Evolutionary conservation across 2,888 invertebrate genomes (phyloP).

Genomic region (Athalia rosae): DNA sequence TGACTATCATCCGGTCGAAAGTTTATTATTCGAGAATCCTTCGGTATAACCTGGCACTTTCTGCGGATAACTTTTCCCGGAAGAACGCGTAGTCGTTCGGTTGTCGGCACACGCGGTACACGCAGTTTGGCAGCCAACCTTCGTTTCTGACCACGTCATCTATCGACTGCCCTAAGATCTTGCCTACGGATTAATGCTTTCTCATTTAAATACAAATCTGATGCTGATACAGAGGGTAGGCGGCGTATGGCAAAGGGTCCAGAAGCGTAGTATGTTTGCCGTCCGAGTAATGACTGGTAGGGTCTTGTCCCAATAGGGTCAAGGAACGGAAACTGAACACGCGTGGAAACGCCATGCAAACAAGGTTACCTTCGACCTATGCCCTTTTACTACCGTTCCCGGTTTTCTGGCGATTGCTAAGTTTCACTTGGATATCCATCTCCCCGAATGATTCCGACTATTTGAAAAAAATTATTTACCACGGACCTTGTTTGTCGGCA

Average conservation of each 20-base stretch:
- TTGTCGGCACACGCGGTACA: neutral
- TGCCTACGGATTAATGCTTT: slow-evolving; percentile 69
- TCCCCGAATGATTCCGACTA: neutral
- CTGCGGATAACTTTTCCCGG: neutral
- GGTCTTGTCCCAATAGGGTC: slow-evolving; percentile 57
- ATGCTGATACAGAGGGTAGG: slow-evolving; percentile 68
- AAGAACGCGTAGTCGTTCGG: too few relatives aligned
- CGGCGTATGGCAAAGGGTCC: slow-evolving; percentile 46
- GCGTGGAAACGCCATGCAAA: slow-evolving; percentile 71
- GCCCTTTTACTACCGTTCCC: slow-evolving; percentile 49
- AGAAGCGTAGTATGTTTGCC: slow-evolving; percentile 73
- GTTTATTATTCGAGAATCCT: slow-evolving; percentile 46
- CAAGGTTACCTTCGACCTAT: slow-evolving; percentile 58
- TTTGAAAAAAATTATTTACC: neutral
- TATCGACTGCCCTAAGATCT: slow-evolving; percentile 27
- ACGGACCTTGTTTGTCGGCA: too few relatives aligned
- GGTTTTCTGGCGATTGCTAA: slow-evolving; percentile 20
- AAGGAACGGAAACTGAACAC: slow-evolving; percentile 58
- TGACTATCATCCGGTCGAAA: slow-evolving; percentile 64
- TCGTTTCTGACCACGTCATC: neutral
- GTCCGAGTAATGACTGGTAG: slow-evolving; percentile 72
- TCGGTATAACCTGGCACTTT: neutral
- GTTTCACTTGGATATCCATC: neutral
- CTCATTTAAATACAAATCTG: slow-evolving; percentile 74
- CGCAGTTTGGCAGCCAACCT: neutral